phyloP scores from a whole-genome alignment of 2,888 invertebrate species.

The Cerastoderma edule region DNA sequence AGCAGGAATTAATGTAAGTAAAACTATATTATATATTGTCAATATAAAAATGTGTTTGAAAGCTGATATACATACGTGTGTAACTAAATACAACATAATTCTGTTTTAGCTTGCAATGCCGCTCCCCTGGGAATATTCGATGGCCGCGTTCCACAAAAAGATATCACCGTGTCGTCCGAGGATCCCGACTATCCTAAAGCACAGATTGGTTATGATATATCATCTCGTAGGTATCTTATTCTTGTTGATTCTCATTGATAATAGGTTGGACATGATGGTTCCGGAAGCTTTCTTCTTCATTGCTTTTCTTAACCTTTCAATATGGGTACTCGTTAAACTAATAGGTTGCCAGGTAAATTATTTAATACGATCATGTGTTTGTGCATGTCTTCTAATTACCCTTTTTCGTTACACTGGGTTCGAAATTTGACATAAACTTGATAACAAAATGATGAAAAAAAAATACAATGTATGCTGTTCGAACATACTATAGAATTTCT shows the following conservation, averaged over 20 bases:
- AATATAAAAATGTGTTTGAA: background rate
- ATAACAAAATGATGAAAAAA: too few relatives aligned
- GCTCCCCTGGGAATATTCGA: slow-evolving; percentile 37
- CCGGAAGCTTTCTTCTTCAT: background rate
- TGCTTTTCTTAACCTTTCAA: background rate
- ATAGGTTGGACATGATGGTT: background rate
- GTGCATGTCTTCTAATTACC: background rate
- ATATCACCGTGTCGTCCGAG: slow-evolving; percentile 50
- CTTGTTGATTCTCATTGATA: background rate
- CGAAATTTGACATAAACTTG: too few relatives aligned
- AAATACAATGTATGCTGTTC: too few relatives aligned
- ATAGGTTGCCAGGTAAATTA: background rate
- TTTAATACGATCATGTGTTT: background rate
- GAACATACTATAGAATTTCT: too few relatives aligned
- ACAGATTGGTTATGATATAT: slow-evolving; percentile 25
- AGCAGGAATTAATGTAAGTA: background rate
- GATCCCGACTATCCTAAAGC: slow-evolving; percentile 28
- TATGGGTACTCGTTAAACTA: background rate
- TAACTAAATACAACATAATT: background rate
- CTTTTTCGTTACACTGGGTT: too few relatives aligned
- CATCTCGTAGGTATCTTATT: background rate
- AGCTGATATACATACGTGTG: background rate
- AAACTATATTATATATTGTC: background rate
- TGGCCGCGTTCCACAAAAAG: slow-evolving; percentile 36
- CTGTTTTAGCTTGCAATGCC: slow-evolving; percentile 38